Evolutionary conservation across 1,140 invertebrate species (phyloP).

Genomic region (Trialeurodes vaporariorum): DNA sequence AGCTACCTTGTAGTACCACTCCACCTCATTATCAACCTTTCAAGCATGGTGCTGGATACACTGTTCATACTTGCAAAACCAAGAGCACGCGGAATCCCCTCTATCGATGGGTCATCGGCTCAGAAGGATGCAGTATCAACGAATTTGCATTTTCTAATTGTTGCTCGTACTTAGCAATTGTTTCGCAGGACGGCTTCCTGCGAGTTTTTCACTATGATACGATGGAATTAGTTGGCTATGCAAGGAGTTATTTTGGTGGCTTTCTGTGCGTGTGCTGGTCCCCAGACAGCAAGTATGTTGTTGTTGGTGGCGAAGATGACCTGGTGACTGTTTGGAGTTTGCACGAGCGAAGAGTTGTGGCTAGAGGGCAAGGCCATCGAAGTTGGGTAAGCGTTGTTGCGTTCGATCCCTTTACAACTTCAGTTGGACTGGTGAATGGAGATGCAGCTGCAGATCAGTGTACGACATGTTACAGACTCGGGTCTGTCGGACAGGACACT

Average conservation of each 20-base stretch:
- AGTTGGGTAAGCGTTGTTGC: constrained; percentile 97
- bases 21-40: constrained; percentile 86
- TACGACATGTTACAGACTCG: constrained; percentile 38
- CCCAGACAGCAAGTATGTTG: constrained; percentile 88
- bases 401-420: constrained; percentile 85
- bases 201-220: constrained; percentile 94
- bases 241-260: constrained; percentile 94
- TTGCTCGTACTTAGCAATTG: constrained; percentile 80
- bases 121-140: constrained; percentile 78
- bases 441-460: constrained; percentile 39
- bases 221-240: constrained; percentile 86
- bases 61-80: constrained; percentile 90
- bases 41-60: constrained; percentile 88
- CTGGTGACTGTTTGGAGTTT: constrained; percentile 96
- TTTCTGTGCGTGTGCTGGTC: constrained; percentile 95
- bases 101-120: constrained; percentile 74
- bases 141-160: constrained; percentile 97
- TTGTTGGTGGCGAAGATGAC: constrained; percentile 97
- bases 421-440: constrained; percentile 35
- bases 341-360: constrained; percentile 83
- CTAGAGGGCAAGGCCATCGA: constrained; percentile 83
- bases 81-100: constrained; percentile 93
- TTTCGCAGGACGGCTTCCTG: constrained; percentile 92
- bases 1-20: constrained; percentile 72
- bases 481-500: constrained; percentile 97